Conservation (phyloP, 2,888 invertebrate species). For the Strigamia transsilvanica region DNA sequence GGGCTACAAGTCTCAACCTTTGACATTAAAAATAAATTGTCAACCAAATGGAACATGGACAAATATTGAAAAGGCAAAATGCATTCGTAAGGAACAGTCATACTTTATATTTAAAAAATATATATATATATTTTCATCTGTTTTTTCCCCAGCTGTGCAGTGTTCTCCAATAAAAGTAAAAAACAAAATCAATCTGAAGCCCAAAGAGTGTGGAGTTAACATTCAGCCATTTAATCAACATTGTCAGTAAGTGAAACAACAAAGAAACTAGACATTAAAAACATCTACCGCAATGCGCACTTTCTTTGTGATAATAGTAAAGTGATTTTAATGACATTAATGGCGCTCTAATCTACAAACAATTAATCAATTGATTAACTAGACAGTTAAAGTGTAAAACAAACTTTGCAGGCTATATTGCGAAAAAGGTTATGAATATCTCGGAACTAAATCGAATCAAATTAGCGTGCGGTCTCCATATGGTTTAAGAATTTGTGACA, state of each 20-base stretch:
- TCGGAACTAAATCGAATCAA: not conserved
- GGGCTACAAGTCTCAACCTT: not conserved
- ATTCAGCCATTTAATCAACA: not conserved
- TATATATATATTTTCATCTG: no score
- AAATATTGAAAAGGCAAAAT: not conserved
- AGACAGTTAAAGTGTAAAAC: not conserved
- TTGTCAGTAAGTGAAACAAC: conserved; percentile 10
- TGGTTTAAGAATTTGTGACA: not conserved
- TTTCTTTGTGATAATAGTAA: no score
- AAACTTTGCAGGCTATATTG: not conserved
- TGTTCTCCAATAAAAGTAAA: conserved; percentile 1
- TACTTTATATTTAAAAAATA: not conserved
- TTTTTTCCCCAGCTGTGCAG: not conserved
- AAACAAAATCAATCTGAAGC: not conserved
- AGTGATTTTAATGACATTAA: no score
- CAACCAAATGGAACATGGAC: not conserved
- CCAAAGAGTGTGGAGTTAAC: not conserved
- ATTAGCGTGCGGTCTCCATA: not conserved
- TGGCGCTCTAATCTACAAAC: not conserved
- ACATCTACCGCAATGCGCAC: no score
- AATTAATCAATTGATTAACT: not conserved
- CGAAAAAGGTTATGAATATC: not conserved
- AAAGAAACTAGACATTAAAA: no score
- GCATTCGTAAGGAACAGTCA: not conserved
- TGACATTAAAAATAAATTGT: not conserved